Conservation (phyloP, 2,113 vertebrate genomes). For the Cepphus grylle region DNA sequence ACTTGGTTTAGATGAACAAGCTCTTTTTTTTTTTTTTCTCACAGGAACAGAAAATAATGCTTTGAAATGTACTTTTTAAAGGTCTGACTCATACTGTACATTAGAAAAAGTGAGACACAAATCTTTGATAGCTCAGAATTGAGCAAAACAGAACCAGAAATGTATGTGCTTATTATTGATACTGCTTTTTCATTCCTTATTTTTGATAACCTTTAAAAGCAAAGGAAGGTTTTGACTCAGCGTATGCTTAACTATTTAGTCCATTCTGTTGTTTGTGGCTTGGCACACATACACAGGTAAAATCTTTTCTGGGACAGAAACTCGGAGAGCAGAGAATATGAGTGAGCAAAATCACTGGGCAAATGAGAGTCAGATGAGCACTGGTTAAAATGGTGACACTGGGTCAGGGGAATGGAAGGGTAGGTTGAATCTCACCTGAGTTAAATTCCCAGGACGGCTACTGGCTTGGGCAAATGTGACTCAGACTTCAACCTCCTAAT, state of each 20-base stretch:
- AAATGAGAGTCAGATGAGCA: neutral
- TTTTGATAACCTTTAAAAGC: neutral
- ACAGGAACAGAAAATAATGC: neutral
- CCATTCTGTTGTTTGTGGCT: neutral
- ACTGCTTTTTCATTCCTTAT: neutral
- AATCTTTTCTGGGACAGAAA: neutral
- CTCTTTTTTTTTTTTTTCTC: neutral
- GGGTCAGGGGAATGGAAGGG: neutral
- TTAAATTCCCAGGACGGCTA: neutral
- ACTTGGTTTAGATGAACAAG: neutral
- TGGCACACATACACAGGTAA: neutral
- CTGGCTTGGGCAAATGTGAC: neutral
- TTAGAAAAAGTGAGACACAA: neutral
- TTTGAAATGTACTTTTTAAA: neutral
- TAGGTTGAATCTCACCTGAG: neutral
- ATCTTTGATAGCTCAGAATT: neutral
- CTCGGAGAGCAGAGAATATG: neutral
- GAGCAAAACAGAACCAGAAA: neutral
- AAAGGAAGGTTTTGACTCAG: neutral
- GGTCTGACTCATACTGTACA: neutral
- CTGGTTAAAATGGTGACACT: neutral
- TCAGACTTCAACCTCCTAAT: neutral
- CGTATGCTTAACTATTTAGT: neutral
- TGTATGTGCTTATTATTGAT: neutral
- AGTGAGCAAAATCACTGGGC: neutral